Base-by-base conservation (phyloP, 2,888 invertebrate genomes). In the Eupithecia subfuscata region DNA sequence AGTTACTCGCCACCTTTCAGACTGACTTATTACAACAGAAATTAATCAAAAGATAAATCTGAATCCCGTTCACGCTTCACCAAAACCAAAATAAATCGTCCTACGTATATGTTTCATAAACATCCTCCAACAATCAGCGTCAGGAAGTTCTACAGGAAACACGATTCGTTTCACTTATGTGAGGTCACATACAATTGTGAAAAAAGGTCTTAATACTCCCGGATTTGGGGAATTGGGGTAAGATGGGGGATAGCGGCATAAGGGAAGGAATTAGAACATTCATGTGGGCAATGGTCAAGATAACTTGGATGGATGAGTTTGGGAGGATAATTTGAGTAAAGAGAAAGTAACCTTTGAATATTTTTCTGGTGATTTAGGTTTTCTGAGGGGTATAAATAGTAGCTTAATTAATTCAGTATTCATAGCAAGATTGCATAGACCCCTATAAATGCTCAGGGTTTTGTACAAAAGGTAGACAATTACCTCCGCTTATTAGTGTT, bases 101-200 rank as follows among this genome's bases (percentile, higher is more conserved):
- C 60, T 0, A 25, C 60, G 12, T 25, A 60, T 60, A 60, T 14
- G 25, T 60, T 25, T 60, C 25, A 60, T 60, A 60, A 60, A 60
- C 60, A 60, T 25, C 25, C 12, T 22, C 25, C 60, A 1, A 60
- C 60, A 60, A 60, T 60, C 25, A 60, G 25, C 22, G 12, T 12
- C 60, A 60, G 60, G 60, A 60, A 25, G 25, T 60, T 18, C 30
- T 34, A 18, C 78, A 70, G 71, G 79, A 81, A 73, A 34, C 69
- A 69, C 69, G 69, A 80, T 83, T 71, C 70, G 52, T 80, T 73
- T 72, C 75, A 79, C 77, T 80, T 80, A 81, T 72, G 72, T 68
- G 72, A n/a, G 69, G 77, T 75, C 75, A 78, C 81, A 78, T 75
- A 70, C 74, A 45, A 75, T 75, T 68, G 71, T 75, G 71, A 75